Evolutionary conservation across 2,797 vertebrate species (phyloP).

Genomic region (Poecilia gillii): DNA sequence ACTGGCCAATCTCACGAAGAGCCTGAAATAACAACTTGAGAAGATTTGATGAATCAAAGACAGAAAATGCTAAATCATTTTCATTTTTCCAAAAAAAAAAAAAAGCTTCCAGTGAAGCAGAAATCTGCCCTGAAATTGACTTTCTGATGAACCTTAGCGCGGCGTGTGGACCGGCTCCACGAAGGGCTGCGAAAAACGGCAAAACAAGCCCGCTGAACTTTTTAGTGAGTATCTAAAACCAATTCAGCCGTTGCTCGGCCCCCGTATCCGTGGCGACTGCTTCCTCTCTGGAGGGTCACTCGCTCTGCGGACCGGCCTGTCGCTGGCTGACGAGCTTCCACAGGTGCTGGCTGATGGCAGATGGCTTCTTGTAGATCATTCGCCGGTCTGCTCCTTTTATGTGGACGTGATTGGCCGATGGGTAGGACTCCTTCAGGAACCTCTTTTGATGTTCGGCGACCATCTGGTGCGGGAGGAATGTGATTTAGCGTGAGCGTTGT

Average conservation of each 20-base stretch:
- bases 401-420: slow-evolving; percentile 80
- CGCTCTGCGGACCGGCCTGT: slow-evolving; percentile 78
- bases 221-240: slow-evolving; percentile 59
- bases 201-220: slow-evolving; percentile 34
- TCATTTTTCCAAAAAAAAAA: slow-evolving; percentile 31
- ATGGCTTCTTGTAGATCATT: slow-evolving; percentile 85
- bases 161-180: slow-evolving; percentile 38
- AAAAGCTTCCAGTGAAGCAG: slow-evolving; percentile 45
- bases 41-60: slow-evolving; percentile 64
- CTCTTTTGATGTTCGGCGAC: slow-evolving; percentile 82
- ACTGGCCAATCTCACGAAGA: slow-evolving; percentile 58
- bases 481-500: slow-evolving; percentile 49
- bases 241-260: slow-evolving; percentile 33
- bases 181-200: slow-evolving; percentile 41
- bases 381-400: slow-evolving; percentile 81
- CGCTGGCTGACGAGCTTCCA: slow-evolving; percentile 79
- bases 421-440: slow-evolving; percentile 81
- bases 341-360: slow-evolving; percentile 82
- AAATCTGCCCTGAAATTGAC: slow-evolving; percentile 37
- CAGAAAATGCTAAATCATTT: slow-evolving; percentile 59
- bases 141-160: slow-evolving; percentile 50
- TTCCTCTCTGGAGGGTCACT: slow-evolving; percentile 66
- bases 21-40: slow-evolving; percentile 57
- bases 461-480: slow-evolving; percentile 74
- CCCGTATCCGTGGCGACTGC: slow-evolving; percentile 22